phyloP scores from a whole-genome alignment of 2,888 invertebrate species.

The Craniophora ligustri region DNA sequence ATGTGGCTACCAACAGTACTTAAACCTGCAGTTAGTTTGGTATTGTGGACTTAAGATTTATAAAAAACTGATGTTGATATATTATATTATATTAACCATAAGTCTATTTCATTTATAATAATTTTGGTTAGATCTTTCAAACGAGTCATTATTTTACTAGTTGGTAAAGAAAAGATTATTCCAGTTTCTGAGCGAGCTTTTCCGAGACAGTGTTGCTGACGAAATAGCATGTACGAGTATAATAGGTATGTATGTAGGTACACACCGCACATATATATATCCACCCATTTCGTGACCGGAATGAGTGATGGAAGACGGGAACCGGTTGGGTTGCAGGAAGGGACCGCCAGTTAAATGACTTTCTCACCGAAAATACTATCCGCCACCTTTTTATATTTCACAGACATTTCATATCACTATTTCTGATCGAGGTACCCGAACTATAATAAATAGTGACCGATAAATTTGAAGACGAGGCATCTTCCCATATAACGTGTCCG shows the following conservation, averaged over 20 bases:
- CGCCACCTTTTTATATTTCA: conserved; percentile 54
- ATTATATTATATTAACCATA: too few species aligned
- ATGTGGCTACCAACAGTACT: too few species aligned
- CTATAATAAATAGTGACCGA: conserved; percentile 45
- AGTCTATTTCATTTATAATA: too few species aligned
- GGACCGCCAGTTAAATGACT: conserved; percentile 60
- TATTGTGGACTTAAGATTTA: too few species aligned
- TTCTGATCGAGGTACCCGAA: conserved; percentile 41
- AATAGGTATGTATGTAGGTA: too few species aligned
- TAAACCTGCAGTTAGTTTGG: too few species aligned
- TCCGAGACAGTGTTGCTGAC: conserved; percentile 40
- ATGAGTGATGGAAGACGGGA: conserved; percentile 62
- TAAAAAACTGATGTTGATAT: too few species aligned
- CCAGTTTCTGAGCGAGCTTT: conserved; percentile 37
- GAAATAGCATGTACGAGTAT: conserved; percentile 52
- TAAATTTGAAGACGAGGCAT: conserved; percentile 36
- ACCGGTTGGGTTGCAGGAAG: conserved; percentile 48
- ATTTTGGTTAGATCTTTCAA: conserved; percentile 2
- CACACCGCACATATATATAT: conserved; percentile 39
- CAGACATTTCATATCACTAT: conserved; percentile 52
- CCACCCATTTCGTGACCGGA: conserved; percentile 62
- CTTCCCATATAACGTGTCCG: conserved; percentile 18
- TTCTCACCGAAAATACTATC: conserved; percentile 60
- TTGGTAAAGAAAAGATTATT: conserved; percentile 45
- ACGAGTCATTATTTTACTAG: conserved; percentile 31